Evolutionary conservation across 2,797 vertebrate species (phyloP), one percentile per base, ranked within the genome.

Genomic region (Eidolon dupreanum): DNA sequence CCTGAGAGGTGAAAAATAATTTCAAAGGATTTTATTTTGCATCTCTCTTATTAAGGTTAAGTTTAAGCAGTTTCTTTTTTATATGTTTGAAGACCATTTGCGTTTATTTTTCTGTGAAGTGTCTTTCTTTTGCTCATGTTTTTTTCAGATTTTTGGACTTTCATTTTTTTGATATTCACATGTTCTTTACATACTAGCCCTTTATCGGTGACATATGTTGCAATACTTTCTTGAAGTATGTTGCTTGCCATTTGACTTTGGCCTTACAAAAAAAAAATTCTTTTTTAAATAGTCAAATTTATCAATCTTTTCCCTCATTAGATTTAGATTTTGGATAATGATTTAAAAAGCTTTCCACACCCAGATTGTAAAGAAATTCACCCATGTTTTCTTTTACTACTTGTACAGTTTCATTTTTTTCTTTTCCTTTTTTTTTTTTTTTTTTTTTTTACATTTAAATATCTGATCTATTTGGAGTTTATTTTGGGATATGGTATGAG

Each of bases 381-480:
- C 4, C 15, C n/a, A 74, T 74, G 15, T 90, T 87, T 84, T 68
- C n/a, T 75, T 85, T 26, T 65, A 71, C 16, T 71, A 43, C 6
- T 36, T 49, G 3, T 6, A 5, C 9, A 31, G 10, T n/a, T 74
- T 83, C 33, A 28, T 55, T 51, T 65, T 2, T 20, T 33, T 46
- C 46, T 46, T 46, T 13, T 49, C 24, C 2, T 17, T 16, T 71
- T n/a, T 65, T 93, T 57, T 68, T 83, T 75, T 17, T 16, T 71
- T n/a, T 65, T 93, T 57, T 68, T 83, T 75, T 75, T 66, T 3
- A 77, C 28, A 84, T 93, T 89, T 92, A 84, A 95, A 75, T 93
- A 36, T 63, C 81, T 93, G n/a, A 46, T 78, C 6, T 51, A 61
- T 70, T 93, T 92, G 8, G 26, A 91, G 11, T 89, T 46, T 84